Base-by-base conservation (phyloP, 2,797 vertebrate species). In the Rhincodon typus region DNA sequence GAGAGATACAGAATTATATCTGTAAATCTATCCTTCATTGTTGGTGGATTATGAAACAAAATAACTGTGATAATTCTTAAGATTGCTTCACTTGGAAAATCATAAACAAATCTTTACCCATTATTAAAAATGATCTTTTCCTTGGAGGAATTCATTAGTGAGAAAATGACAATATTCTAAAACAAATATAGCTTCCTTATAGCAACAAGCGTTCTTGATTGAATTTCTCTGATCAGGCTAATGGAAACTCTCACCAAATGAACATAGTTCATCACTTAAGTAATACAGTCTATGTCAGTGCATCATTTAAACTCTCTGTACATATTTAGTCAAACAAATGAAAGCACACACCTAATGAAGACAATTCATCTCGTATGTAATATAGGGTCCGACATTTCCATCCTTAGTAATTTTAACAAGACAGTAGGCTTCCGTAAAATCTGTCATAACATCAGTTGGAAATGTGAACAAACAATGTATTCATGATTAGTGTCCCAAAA, bases 141-240 rank as follows among this genome's bases (percentile, higher is more conserved):
- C 66, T 93, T 42, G 90, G n/a, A 93, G 90, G 19, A 69, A 69
- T 93, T 93, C 69, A 93, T 93, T 93, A 69, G 90, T 38, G 90
- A 69, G 62, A n/a, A 93, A 93, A 93, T 93, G n/a, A 93, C 69
- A 69, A 93, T 93, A 42, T 67, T 69, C 66, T 27, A 93, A 93
- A 69, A 93, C 90, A 69, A 93, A 93, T 93, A 93, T 38, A 67
- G 66, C 90, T 93, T 69, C 19, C 62, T 69, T 42, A 93, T 93
- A 93, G 25, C n/a, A 93, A 69, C n/a, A 93, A 42, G 90, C 8
- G 25, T 23, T 19, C 62, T 93, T 93, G 62, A 93, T 93, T 93
- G 66, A 67, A 93, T 93, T 93, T 93, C 90, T 69, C 62, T 42
- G 90, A 93, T 67, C n/a, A 93, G 67, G 42, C 90, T 69, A 93